Conservation (phyloP, 2,113 vertebrate genomes). For the Phalacrocorax aristotelis region DNA sequence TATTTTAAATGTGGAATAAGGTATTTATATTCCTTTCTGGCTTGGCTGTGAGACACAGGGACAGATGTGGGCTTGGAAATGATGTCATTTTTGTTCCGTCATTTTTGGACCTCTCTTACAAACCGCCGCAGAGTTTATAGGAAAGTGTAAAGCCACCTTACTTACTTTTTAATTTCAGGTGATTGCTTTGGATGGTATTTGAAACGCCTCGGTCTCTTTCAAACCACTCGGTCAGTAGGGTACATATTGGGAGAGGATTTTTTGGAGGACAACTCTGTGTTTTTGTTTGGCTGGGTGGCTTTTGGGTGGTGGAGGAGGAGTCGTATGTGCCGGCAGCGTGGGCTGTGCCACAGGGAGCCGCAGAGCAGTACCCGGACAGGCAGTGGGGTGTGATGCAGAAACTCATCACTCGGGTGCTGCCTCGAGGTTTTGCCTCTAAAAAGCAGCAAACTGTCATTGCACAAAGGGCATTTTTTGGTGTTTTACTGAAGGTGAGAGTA, state of each 20-base stretch:
- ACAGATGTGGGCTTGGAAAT: background rate
- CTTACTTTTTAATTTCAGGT: background rate
- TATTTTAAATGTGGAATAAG: background rate
- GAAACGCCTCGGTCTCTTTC: background rate
- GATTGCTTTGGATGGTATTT: background rate
- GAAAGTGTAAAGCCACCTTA: background rate
- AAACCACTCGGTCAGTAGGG: rapidly evolving
- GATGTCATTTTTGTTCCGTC: slow-evolving; percentile 17
- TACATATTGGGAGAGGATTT: background rate
- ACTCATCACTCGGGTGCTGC: background rate
- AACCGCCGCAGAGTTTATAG: background rate
- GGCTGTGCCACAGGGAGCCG: background rate
- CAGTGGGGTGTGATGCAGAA: background rate
- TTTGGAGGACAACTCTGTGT: background rate
- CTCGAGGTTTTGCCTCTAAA: background rate
- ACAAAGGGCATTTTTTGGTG: background rate
- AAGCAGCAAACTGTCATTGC: background rate
- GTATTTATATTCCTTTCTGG: slow-evolving; percentile 5
- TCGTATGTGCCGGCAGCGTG: rapidly evolving
- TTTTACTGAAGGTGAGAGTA: background rate
- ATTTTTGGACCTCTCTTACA: background rate
- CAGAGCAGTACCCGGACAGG: background rate
- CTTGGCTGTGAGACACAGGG: background rate
- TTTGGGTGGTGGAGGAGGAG: background rate
- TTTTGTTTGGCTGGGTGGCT: background rate